Percentiles rank a stretch among this genome's conserved stretches.
phyloP scores from a whole-genome alignment of 2,797 vertebrate genomes.

The Zenarchopterus dispar region DNA sequence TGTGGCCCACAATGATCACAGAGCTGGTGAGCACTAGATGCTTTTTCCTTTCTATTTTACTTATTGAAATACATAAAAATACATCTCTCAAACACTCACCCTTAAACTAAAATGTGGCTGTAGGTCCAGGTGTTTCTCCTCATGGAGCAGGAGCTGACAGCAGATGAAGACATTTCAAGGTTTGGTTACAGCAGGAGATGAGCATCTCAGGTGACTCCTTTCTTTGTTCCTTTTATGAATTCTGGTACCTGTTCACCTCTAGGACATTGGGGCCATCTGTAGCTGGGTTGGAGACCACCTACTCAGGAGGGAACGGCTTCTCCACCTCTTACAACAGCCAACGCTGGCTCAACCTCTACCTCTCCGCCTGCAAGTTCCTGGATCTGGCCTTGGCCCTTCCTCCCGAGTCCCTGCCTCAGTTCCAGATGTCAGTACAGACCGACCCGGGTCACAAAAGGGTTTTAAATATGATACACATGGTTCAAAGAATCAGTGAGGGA shows the following conservation, averaged over 20 bases:
- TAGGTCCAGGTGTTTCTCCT: slow-evolving; percentile 98
- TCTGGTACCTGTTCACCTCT: slow-evolving; percentile 1
- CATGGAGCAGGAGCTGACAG: slow-evolving; percentile 98
- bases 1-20: slow-evolving; percentile 99
- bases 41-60: too few relatives aligned
- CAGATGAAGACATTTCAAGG: slow-evolving; percentile 99
- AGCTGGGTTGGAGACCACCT: slow-evolving; percentile 96
- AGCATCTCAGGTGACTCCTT: neutral
- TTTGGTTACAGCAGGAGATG: slow-evolving; percentile 6
- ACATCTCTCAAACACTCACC: neutral
- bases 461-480: slow-evolving; percentile 3
- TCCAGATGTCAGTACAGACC: slow-evolving; percentile 93
- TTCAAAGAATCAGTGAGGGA: neutral
- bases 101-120: neutral
- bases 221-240: neutral
- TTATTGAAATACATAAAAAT: neutral
- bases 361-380: slow-evolving; percentile 98
- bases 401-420: slow-evolving; percentile 97
- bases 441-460: neutral
- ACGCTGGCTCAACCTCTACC: slow-evolving; percentile 97
- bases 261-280: slow-evolving; percentile 96
- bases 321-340: slow-evolving; percentile 99
- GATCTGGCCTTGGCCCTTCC: slow-evolving; percentile 96
- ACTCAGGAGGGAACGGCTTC: slow-evolving; percentile 97
- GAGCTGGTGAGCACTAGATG: slow-evolving; percentile 88